Evolutionary conservation across 2,888 invertebrate genomes (phyloP).

Genomic region (Ophioninae sp.): DNA sequence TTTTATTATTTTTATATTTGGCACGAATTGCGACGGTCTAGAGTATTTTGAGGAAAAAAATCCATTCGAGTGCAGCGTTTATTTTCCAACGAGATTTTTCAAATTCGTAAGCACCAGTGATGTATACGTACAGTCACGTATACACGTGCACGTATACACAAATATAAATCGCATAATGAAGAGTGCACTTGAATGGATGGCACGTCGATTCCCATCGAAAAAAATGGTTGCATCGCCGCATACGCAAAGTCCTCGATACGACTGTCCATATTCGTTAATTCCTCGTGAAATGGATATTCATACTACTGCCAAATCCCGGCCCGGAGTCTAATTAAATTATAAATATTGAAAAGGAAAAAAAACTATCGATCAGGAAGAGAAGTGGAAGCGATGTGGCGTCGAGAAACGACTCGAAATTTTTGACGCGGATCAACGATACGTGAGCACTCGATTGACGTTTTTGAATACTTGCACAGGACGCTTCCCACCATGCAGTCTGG

Average conservation of each 20-base stretch:
- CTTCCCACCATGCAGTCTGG: background rate
- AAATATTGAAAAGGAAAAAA: background rate
- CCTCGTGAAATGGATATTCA: background rate
- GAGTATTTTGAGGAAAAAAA: constrained; percentile 32
- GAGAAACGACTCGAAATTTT: background rate
- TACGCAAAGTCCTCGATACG: constrained; percentile 18
- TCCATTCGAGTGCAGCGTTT: background rate
- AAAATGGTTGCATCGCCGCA: constrained; percentile 11
- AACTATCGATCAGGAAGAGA: background rate
- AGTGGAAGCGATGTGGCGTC: background rate
- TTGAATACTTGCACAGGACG: background rate
- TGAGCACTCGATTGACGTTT: background rate
- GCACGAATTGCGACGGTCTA: constrained; percentile 23
- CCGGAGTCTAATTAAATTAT: background rate
- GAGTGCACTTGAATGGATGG: constrained; percentile 14
- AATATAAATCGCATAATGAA: background rate
- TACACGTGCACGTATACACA: background rate
- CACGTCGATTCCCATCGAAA: constrained; percentile 43
- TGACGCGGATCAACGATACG: background rate
- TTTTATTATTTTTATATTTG: constrained; percentile 53
- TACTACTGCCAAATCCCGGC: constrained; percentile 12
- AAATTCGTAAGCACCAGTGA: constrained; percentile 11
- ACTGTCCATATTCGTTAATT: constrained; percentile 53
- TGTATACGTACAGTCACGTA: background rate
- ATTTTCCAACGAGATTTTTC: constrained; percentile 25